Evolutionary conservation across 2,888 invertebrate genomes (phyloP).

Genomic region (Cynaeus angustus): DNA sequence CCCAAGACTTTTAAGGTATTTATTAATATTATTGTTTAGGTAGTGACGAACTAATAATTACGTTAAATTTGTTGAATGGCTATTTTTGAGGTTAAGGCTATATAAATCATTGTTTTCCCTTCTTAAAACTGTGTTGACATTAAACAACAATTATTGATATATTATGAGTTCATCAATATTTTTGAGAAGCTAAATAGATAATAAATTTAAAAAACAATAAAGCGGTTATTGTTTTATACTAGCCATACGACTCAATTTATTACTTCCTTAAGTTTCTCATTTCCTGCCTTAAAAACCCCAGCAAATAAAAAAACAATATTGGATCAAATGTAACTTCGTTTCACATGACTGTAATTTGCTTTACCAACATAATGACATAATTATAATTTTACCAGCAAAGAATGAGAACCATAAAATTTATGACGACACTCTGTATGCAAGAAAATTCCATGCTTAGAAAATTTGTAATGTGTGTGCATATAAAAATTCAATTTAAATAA

Average conservation of each 20-base stretch:
- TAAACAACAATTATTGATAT: neutral
- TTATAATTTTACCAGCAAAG: too few relatives aligned
- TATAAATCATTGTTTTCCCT: neutral
- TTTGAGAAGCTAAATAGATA: neutral
- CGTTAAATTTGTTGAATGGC: slow-evolving; percentile 14
- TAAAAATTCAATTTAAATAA: too few relatives aligned
- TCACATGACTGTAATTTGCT: too few relatives aligned
- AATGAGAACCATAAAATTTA: too few relatives aligned
- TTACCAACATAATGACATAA: too few relatives aligned
- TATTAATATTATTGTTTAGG: slow-evolving; percentile 26
- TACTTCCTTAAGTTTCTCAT: slow-evolving; percentile 5
- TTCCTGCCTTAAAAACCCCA: neutral
- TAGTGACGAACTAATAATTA: slow-evolving; percentile 19
- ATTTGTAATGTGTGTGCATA: too few relatives aligned
- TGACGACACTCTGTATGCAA: too few relatives aligned
- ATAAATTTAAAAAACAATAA: too few relatives aligned
- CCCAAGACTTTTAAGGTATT: slow-evolving; percentile 9
- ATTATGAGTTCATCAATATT: neutral
- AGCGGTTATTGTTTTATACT: too few relatives aligned
- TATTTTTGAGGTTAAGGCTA: slow-evolving; percentile 32
- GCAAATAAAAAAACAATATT: too few relatives aligned
- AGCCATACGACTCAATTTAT: neutral
- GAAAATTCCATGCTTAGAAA: too few relatives aligned
- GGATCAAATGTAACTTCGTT: neutral
- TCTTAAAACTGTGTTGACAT: neutral